phyloP scores from a whole-genome alignment of 2,888 invertebrate genomes.

The Lepidonotus clava region DNA sequence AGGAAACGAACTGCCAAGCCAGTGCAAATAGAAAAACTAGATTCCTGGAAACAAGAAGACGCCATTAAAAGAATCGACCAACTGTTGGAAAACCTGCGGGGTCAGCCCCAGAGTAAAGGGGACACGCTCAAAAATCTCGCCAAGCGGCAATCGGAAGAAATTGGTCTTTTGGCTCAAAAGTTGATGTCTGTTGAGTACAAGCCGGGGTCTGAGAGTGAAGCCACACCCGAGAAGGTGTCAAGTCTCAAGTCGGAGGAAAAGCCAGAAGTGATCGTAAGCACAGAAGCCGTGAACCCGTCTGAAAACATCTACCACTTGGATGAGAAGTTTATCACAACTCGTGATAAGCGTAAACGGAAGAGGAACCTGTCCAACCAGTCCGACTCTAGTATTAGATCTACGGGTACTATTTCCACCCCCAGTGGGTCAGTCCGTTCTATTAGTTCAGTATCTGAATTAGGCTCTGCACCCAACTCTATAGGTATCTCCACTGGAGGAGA shows the following conservation, averaged over 20 bases:
- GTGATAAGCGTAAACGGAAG: constrained; percentile 56
- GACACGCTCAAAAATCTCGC: constrained; percentile 24
- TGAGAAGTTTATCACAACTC: constrained; percentile 59
- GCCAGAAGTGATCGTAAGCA: constrained; percentile 14
- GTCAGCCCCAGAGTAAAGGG: constrained; percentile 3
- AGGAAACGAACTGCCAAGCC: constrained; percentile 19
- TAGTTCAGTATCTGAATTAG: constrained; percentile 55
- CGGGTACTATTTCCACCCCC: constrained; percentile 73
- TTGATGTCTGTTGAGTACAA: constrained; percentile 26
- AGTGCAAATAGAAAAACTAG: constrained; percentile 42
- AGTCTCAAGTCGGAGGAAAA: neutral
- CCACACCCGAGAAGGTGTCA: neutral
- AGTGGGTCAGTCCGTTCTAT: constrained; percentile 70
- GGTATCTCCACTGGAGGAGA: constrained; percentile 18
- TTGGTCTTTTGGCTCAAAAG: constrained; percentile 2
- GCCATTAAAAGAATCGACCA: constrained; percentile 60
- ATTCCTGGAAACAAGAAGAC: constrained; percentile 54
- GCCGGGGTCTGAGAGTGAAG: neutral
- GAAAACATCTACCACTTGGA: constrained; percentile 56
- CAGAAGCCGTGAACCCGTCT: neutral
- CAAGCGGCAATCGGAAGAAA: constrained; percentile 19
- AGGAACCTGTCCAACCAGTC: constrained; percentile 33
- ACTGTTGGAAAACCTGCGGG: constrained; percentile 53
- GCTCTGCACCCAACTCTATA: constrained; percentile 40
- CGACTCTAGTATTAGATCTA: constrained; percentile 63